A percentile compares a stretch with the other conserved stretches of the same genome.
phyloP scores from a whole-genome alignment of 2,888 invertebrate species.

The Diplolepis rosae region DNA sequence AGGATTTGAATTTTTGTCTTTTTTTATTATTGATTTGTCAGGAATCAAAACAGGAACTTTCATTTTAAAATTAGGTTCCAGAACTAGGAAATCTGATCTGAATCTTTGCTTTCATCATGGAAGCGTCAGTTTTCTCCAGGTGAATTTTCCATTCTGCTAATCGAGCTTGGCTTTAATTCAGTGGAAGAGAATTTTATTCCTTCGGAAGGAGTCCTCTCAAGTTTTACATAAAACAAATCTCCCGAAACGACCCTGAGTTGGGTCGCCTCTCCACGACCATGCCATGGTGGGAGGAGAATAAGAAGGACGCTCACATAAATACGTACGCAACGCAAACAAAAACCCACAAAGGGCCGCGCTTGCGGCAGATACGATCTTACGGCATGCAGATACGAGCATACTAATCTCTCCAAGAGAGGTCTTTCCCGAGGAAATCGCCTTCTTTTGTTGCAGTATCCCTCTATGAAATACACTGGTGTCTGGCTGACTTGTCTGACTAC shows the following conservation, averaged over 20 bases:
- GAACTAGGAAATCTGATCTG: too few relatives aligned
- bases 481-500: slow-evolving; percentile 43
- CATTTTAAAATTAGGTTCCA: too few relatives aligned
- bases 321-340: slow-evolving; percentile 68
- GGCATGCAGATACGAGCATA: slow-evolving; percentile 71
- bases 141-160: not conserved
- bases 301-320: slow-evolving; percentile 65
- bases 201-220: slow-evolving; percentile 18
- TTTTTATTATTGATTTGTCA: too few relatives aligned
- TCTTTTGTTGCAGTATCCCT: slow-evolving; percentile 60
- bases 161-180: not conserved
- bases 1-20: too few relatives aligned
- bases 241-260: slow-evolving; percentile 52
- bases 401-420: slow-evolving; percentile 61
- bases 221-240: slow-evolving; percentile 62
- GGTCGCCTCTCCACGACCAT: slow-evolving; percentile 40
- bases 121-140: not conserved
- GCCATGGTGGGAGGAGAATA: slow-evolving; percentile 36
- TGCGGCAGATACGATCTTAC: slow-evolving; percentile 70
- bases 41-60: too few relatives aligned
- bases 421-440: slow-evolving; percentile 52
- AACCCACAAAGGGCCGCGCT: slow-evolving; percentile 68
- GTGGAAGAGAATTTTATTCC: slow-evolving; percentile 16
- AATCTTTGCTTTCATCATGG: not conserved
- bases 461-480: slow-evolving; percentile 63